These are phyloP conservation scores for Grammomys surdaster DNA, from an alignment of 2,113 vertebrate species.

Conservation along the genomic window DNA sequence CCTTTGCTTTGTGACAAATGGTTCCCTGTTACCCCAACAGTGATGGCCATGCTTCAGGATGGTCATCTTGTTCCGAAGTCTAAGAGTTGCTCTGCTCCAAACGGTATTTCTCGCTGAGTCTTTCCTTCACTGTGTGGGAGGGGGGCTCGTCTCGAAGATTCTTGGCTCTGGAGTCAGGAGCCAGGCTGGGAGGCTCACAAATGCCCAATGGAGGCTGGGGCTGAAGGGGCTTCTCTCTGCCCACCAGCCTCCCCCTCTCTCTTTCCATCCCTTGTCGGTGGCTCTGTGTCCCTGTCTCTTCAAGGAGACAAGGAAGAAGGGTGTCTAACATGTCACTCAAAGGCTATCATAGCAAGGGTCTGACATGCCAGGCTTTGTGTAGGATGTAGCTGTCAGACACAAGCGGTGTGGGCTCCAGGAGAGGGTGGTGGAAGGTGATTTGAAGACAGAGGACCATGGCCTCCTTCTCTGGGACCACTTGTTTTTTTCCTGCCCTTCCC, in stretches of 20 bases:
- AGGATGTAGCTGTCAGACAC: fast-evolving
- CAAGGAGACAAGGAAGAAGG: background rate
- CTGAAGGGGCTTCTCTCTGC: background rate
- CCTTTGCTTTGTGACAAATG: background rate
- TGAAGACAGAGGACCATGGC: no score
- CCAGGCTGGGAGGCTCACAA: no score
- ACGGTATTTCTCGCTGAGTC: fast-evolving
- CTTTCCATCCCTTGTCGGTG: fast-evolving
- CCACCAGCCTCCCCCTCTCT: background rate
- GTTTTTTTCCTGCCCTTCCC: background rate
- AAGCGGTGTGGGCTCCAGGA: background rate
- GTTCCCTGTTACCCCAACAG: fast-evolving
- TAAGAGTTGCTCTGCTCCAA: background rate
- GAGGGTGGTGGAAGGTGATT: fast-evolving
- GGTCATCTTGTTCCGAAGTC: background rate
- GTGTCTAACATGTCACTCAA: background rate
- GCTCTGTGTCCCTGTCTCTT: background rate
- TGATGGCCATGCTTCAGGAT: fast-evolving
- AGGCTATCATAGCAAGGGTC: background rate
- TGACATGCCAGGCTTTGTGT: background rate
- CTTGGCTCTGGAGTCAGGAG: no score
- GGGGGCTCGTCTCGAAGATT: no score
- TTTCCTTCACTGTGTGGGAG: fast-evolving
- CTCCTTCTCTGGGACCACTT: no score
- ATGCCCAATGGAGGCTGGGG: background rate